Evolutionary conservation across 2,113 vertebrate species (phyloP).

Genomic region (Xenotilapia leptura): DNA sequence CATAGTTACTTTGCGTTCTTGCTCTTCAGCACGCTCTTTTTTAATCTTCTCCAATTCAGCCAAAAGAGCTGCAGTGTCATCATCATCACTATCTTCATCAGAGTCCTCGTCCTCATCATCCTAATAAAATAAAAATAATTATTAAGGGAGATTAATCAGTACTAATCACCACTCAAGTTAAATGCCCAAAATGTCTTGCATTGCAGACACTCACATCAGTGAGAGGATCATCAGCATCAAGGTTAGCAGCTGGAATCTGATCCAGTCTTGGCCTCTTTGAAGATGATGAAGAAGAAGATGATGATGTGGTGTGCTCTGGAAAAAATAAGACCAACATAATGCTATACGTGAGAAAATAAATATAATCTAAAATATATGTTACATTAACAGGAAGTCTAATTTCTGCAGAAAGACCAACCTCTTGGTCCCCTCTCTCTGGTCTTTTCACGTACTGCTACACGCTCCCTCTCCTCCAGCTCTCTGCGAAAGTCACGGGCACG

Average conservation of each 20-base stretch:
- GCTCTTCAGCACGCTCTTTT: slow-evolving; percentile 95
- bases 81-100: slow-evolving; percentile 91
- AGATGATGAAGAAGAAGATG: slow-evolving; percentile 76
- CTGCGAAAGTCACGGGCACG: slow-evolving; percentile 93
- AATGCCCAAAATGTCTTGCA: neutral
- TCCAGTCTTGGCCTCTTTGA: slow-evolving; percentile 95
- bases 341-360: neutral
- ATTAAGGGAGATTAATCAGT: neutral
- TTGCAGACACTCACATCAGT: slow-evolving; percentile 82
- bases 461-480: slow-evolving; percentile 92
- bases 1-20: slow-evolving; percentile 84
- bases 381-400: neutral
- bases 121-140: slow-evolving; percentile 4
- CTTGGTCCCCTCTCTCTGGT: slow-evolving; percentile 86
- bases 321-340: neutral
- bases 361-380: neutral
- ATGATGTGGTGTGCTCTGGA: slow-evolving; percentile 89
- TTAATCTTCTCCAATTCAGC: slow-evolving; percentile 97
- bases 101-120: slow-evolving; percentile 84
- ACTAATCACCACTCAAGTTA: neutral
- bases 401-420: slow-evolving; percentile 65
- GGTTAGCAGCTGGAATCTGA: slow-evolving; percentile 96
- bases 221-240: slow-evolving; percentile 94
- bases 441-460: slow-evolving; percentile 85
- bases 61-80: slow-evolving; percentile 92